phyloP scores from a whole-genome alignment of 2,113 vertebrate species.

The Paradoxurus hermaphroditus region DNA sequence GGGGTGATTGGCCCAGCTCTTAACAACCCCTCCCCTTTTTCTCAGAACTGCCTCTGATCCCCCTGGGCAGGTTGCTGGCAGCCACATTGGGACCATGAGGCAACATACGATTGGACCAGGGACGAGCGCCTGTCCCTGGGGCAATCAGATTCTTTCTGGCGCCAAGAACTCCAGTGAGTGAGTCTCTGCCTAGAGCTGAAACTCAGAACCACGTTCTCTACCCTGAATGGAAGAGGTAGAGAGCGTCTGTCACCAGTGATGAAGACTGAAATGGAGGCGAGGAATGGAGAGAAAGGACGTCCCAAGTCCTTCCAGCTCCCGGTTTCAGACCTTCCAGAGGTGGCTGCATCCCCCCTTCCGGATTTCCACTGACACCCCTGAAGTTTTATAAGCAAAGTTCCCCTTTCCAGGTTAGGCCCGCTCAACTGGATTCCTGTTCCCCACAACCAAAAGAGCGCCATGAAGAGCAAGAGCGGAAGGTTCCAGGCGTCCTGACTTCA shows the following conservation, averaged over 20 bases:
- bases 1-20: not conserved
- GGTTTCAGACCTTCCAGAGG: not conserved
- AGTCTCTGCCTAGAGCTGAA: not conserved
- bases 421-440: not conserved
- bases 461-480: not conserved
- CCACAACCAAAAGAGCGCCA: not conserved
- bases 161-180: not conserved
- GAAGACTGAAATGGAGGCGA: not conserved
- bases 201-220: not conserved
- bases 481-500: not conserved
- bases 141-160: not conserved
- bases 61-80: not conserved
- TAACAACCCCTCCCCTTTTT: not conserved
- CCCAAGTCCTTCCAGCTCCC: not conserved
- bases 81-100: not conserved
- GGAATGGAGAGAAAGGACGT: too few relatives aligned
- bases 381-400: not conserved
- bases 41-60: not conserved
- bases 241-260: not conserved
- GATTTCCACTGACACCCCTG: not conserved
- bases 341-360: not conserved
- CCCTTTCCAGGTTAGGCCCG: not conserved
- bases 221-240: not conserved
- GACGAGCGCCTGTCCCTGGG: not conserved
- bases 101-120: not conserved